Percentiles rank a stretch among this genome's conserved stretches.
phyloP scores from a whole-genome alignment of 2,797 vertebrate genomes.

The Xenops minutus region DNA sequence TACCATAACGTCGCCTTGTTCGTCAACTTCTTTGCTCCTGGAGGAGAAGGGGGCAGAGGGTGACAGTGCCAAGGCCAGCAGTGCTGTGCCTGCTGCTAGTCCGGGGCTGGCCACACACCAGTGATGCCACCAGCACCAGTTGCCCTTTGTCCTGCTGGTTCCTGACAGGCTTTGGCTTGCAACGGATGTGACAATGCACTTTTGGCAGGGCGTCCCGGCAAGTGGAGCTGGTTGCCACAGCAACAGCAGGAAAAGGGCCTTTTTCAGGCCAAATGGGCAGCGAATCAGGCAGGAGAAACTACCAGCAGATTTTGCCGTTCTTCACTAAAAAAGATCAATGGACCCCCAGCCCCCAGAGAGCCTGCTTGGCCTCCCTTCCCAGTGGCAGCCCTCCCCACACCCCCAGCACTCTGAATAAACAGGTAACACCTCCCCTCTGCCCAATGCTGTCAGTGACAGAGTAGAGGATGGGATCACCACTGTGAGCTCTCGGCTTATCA shows the following conservation, averaged over 20 bases:
- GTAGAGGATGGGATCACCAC: rapidly evolving
- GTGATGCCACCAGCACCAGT: not conserved
- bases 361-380: not conserved
- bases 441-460: rapidly evolving
- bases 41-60: not conserved
- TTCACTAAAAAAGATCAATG: not conserved
- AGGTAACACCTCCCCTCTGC: not conserved
- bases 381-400: not conserved
- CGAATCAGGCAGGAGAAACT: slow-evolving; percentile 16
- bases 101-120: not conserved
- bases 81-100: rapidly evolving
- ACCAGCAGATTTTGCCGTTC: not conserved
- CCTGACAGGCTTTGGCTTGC: slow-evolving; percentile 1
- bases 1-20: slow-evolving; percentile 95
- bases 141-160: not conserved
- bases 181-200: slow-evolving; percentile 73
- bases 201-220: slow-evolving; percentile 77
- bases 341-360: not conserved
- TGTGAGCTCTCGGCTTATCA: not conserved
- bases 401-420: not conserved
- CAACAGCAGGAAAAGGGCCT: slow-evolving; percentile 71
- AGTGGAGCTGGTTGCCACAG: slow-evolving; percentile 78
- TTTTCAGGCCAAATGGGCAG: slow-evolving; percentile 29
- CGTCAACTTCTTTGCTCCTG: slow-evolving; percentile 88
- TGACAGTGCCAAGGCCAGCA: not conserved